Evolutionary conservation across 2,113 vertebrate genomes (phyloP).

Genomic region (human): GRCh38 chr1:192934501-192935000

Average conservation of each 20-base stretch:
- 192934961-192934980: constrained; percentile 61
- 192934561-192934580: not conserved
- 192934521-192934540: not conserved
- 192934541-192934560: not conserved
- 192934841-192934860: constrained; percentile 32
- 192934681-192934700: constrained; percentile 53
- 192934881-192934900: constrained; percentile 56
- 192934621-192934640: not conserved
- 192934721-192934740: constrained; percentile 66
- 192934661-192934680: constrained; percentile 64
- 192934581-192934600: not conserved
- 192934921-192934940: constrained; percentile 68
- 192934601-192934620: not conserved
- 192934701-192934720: constrained; percentile 53
- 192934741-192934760: constrained; percentile 38
- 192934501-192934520: not conserved
- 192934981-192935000: not conserved
- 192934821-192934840: constrained; percentile 47
- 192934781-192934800: constrained; percentile 19
- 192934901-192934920: constrained; percentile 43
- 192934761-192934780: constrained; percentile 41
- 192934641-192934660: constrained; percentile 50
- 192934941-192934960: constrained; percentile 7
- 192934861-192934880: constrained; percentile 62
- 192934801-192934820: constrained; percentile 55